Base-by-base conservation (phyloP, 2,888 invertebrate species). In the Molanna angustata region DNA sequence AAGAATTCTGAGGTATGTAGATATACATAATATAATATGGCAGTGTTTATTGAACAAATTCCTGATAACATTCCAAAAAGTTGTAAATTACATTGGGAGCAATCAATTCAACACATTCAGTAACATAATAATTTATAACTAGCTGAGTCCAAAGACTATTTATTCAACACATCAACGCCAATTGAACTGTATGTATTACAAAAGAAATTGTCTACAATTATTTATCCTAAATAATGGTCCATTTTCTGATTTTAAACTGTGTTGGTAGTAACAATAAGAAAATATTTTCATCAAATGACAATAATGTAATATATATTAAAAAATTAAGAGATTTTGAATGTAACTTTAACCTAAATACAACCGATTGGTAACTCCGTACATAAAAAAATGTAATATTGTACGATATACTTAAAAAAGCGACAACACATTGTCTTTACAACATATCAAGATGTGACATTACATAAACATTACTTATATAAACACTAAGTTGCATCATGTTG, bases 1-100 rank as follows among this genome's bases (percentile, higher is more conserved):
- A 48, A 48, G 37, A 37, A 47, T 46, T 47, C 40, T 45, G 52
- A 52, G 52, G 52, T 52, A 52, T 42, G 47, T 35, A 40, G 52
- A 45, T n/a, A n/a, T n/a, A n/a, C n/a, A n/a, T 42, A 43, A 48
- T 14, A 7, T 35, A 27, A 16, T 41, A 52, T 45, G 52, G 52
- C 52, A 52, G 47, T 47, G 52, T 48, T 51, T 39, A 50, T 46
- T 49, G 49, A 41, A 22, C 40, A 17, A 17, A 20, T 40, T 39
- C 39, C 48, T 33, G 14, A 33, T 11, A 33, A n/a, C 33, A 33
- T 33, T 14, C 33, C 33, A 33, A 33, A 19, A 20, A 42, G 14
- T n/a, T n/a, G n/a, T n/a, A n/a, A n/a, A n/a, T n/a, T n/a, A n/a
- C n/a, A n/a, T n/a, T n/a, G n/a, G n/a, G n/a, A n/a, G n/a, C n/a